These are phyloP conservation scores for Euphydryas editha DNA, from an alignment of 2,888 invertebrate species.

Conservation along the genomic window DNA sequence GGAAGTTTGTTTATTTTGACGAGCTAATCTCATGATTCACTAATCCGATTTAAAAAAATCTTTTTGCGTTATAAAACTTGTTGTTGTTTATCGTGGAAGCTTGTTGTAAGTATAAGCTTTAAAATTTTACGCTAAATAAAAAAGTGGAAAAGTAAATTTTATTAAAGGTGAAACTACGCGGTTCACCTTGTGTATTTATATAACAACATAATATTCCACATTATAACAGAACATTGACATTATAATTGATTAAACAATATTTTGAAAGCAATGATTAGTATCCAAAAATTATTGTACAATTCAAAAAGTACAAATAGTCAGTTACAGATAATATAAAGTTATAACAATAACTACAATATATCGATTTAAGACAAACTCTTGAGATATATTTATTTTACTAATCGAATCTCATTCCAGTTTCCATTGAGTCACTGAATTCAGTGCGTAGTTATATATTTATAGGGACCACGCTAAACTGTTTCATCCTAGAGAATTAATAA, in stretches of 20 bases:
- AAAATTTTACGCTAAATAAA: no score
- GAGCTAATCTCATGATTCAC: no score
- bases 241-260: background rate
- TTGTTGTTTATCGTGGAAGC: no score
- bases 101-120: no score
- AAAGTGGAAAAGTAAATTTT: no score
- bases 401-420: conserved; percentile 23
- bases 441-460: conserved; percentile 22
- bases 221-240: background rate
- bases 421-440: conserved; percentile 20
- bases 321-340: conserved; percentile 6
- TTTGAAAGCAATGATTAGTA: background rate
- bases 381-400: conserved; percentile 23
- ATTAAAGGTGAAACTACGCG: background rate
- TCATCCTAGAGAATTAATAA: conserved; percentile 43
- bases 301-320: conserved; percentile 13
- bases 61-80: no score
- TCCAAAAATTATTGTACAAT: conserved; percentile 15
- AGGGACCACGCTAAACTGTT: conserved; percentile 28
- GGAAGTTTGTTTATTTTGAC: no score
- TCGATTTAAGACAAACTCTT: background rate
- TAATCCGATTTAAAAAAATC: no score
- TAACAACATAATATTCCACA: background rate
- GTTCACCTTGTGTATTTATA: background rate
- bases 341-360: conserved; percentile 3